Percentiles rank a stretch among this genome's conserved stretches.
These are phyloP conservation scores for Lissonota sp. DNA, from an alignment of 2,888 invertebrate species.

Conservation along the genomic window DNA sequence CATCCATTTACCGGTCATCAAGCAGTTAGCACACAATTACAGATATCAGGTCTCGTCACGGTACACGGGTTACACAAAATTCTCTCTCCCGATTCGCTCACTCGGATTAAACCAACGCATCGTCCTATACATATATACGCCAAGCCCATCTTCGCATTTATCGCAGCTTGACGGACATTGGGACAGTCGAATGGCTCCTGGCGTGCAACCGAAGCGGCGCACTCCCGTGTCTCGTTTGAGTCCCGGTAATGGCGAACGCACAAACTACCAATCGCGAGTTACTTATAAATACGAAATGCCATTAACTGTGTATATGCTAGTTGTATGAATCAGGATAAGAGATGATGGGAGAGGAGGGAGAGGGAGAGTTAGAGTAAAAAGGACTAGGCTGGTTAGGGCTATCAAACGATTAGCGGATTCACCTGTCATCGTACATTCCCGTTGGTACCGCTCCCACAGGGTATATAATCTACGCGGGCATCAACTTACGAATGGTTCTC, in stretches of 20 bases:
- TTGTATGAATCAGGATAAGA: slow-evolving; percentile 20
- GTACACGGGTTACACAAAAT: slow-evolving; percentile 68
- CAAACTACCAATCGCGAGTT: slow-evolving; percentile 45
- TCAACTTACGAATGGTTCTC: slow-evolving; percentile 59
- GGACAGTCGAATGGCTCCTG: slow-evolving; percentile 27
- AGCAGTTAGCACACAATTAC: slow-evolving; percentile 80
- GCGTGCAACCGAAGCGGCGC: slow-evolving; percentile 17
- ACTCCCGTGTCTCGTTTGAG: slow-evolving; percentile 30
- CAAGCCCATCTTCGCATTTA: slow-evolving; percentile 46
- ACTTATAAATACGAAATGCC: slow-evolving; percentile 19
- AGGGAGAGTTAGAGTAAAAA: slow-evolving; percentile 7
- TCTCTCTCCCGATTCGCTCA: slow-evolving; percentile 17
- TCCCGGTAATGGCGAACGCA: slow-evolving; percentile 45
- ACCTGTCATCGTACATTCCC: slow-evolving; percentile 80
- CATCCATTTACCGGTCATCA: slow-evolving; percentile 82
- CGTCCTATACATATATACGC: slow-evolving; percentile 23
- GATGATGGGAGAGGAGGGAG: background rate
- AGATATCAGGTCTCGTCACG: slow-evolving; percentile 78
- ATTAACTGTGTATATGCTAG: slow-evolving; percentile 25
- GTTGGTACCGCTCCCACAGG: slow-evolving; percentile 76
- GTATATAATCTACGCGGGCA: slow-evolving; percentile 23
- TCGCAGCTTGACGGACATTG: slow-evolving; percentile 41
- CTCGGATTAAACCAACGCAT: slow-evolving; percentile 11
- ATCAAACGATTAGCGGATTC: slow-evolving; percentile 80
- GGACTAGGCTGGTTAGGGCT: slow-evolving; percentile 55